A percentile compares a stretch with the other conserved stretches of the same genome.
Conservation (phyloP, 2,888 invertebrate genomes). For the Abscondita cerata region DNA sequence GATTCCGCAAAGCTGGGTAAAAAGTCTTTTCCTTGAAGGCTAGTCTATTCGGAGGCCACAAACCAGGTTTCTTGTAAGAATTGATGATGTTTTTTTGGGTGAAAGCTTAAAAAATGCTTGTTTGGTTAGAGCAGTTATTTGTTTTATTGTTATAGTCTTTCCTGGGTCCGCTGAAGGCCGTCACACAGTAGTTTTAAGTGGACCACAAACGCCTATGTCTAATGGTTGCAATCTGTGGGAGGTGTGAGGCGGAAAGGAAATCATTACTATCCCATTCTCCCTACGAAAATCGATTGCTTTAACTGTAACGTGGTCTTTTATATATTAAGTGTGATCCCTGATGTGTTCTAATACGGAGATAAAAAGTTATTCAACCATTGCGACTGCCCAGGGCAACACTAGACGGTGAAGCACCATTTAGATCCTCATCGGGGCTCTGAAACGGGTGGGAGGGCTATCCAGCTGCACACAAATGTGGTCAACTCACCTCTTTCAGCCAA, state of each 20-base stretch:
- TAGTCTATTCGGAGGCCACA: too few relatives aligned
- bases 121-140: too few relatives aligned
- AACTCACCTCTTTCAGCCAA: constrained; percentile 9
- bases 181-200: constrained; percentile 25
- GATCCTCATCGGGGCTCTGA: background rate
- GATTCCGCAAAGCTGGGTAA: too few relatives aligned
- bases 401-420: background rate
- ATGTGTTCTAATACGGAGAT: constrained; percentile 10
- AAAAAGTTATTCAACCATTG: constrained; percentile 5
- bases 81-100: too few relatives aligned
- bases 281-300: constrained; percentile 7
- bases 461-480: background rate
- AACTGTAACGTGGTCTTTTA: constrained; percentile 8
- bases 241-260: constrained; percentile 28
- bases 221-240: constrained; percentile 28
- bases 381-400: background rate
- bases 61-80: too few relatives aligned
- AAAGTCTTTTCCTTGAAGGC: too few relatives aligned
- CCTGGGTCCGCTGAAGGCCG: constrained; percentile 21
- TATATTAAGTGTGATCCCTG: too few relatives aligned
- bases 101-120: too few relatives aligned
- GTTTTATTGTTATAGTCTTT: constrained; percentile 26
- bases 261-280: background rate
- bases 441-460: background rate
- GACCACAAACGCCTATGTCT: constrained; percentile 32